A percentile compares a stretch with the other conserved stretches of the same genome.
phyloP scores from a whole-genome alignment of 2,888 invertebrate species.

The Pherbina coryleti region DNA sequence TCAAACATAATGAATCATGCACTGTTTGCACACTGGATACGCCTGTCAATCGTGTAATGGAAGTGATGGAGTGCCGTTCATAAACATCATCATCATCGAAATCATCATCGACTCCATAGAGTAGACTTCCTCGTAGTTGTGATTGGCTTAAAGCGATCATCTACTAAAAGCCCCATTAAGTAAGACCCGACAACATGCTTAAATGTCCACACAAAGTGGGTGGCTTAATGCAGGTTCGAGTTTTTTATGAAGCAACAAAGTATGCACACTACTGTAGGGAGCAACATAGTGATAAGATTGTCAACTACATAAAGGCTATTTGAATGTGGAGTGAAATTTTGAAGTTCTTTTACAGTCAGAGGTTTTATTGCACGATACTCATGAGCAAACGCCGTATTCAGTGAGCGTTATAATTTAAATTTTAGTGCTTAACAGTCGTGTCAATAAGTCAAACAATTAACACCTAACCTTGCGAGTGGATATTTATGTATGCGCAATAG shows the following conservation, averaged over 20 bases:
- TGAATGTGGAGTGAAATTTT: no score
- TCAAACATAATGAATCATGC: constrained; percentile 21
- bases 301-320: no score
- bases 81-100: neutral
- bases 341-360: neutral
- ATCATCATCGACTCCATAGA: neutral
- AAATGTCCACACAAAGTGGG: neutral
- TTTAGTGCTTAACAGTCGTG: no score
- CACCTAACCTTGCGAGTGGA: no score
- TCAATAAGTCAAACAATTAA: no score
- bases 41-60: constrained; percentile 1
- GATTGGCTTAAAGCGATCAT: neutral
- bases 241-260: neutral
- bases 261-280: no score
- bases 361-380: neutral
- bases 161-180: constrained; percentile 5
- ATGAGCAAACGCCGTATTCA: no score
- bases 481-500: no score
- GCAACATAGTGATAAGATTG: no score
- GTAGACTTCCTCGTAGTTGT: neutral
- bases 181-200: neutral
- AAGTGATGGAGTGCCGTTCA: neutral
- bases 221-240: neutral
- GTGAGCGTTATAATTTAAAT: no score
- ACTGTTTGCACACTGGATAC: constrained; percentile 20